phyloP scores from a whole-genome alignment of 2,888 invertebrate genomes.

The Drosophila picticornis region DNA sequence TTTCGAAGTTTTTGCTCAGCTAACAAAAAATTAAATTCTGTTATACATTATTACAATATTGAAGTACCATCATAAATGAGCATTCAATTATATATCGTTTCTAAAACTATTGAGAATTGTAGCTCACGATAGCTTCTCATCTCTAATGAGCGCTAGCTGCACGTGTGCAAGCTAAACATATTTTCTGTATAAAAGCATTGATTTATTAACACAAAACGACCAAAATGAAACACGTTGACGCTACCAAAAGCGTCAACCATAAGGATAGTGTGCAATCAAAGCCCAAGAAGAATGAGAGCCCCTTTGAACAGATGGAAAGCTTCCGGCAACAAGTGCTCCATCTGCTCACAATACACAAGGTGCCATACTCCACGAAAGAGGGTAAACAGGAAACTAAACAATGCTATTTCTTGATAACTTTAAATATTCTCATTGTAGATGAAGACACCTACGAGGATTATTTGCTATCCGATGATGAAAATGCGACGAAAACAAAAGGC shows the following conservation, averaged over 20 bases:
- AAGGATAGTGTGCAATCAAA: constrained; percentile 9
- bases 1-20: not conserved
- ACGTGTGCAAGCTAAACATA: constrained; percentile 46
- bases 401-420: constrained; percentile 17
- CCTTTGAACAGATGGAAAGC: constrained; percentile 10
- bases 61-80: not conserved
- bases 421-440: constrained; percentile 31
- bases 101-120: not conserved
- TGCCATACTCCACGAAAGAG: constrained; percentile 82
- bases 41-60: not conserved
- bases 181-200: not conserved
- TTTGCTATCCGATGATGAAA: constrained; percentile 73
- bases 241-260: constrained; percentile 28
- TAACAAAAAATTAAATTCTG: not conserved
- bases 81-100: constrained; percentile 18
- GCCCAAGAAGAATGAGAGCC: constrained; percentile 11
- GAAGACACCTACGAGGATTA: constrained; percentile 78
- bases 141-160: constrained; percentile 36
- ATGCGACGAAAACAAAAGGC: constrained; percentile 36
- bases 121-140: not conserved
- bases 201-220: not conserved
- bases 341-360: constrained; percentile 78
- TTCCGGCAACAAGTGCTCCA: constrained; percentile 71
- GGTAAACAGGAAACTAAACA: constrained; percentile 58
- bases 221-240: constrained; percentile 29